phyloP scores from a whole-genome alignment of 2,113 vertebrate species.

The Syngnathoides biaculeatus region DNA sequence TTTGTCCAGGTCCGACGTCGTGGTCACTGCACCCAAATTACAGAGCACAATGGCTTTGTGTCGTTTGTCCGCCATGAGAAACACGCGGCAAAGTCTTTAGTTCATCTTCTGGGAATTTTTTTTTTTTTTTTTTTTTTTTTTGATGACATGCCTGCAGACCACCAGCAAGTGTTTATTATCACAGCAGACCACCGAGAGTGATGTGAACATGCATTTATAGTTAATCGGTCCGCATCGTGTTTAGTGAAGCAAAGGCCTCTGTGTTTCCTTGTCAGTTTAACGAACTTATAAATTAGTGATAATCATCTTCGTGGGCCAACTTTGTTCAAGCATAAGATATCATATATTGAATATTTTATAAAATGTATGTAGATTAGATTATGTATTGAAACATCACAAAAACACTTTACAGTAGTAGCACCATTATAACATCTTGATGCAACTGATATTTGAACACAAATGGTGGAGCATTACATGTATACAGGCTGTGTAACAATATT shows the following conservation, averaged over 20 bases:
- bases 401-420: too few species aligned
- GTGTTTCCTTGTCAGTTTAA: background rate
- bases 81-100: background rate
- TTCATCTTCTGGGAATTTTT: constrained; percentile 30
- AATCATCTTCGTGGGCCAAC: background rate
- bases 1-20: constrained; percentile 66
- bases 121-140: constrained; percentile 41
- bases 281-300: background rate
- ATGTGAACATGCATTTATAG: constrained; percentile 4
- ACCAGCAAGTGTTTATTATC: constrained; percentile 42
- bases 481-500: too few species aligned
- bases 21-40: constrained; percentile 70
- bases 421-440: too few species aligned
- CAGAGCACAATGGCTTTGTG: constrained; percentile 65
- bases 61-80: constrained; percentile 36
- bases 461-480: too few species aligned
- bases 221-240: constrained; percentile 1
- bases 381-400: too few species aligned
- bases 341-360: too few species aligned
- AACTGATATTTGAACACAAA: too few species aligned
- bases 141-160: constrained; percentile 26
- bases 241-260: background rate
- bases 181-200: constrained; percentile 14
- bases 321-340: background rate
- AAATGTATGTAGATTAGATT: too few species aligned